phyloP scores from a whole-genome alignment of 2,113 vertebrate genomes.

The Vicugna pacos region DNA sequence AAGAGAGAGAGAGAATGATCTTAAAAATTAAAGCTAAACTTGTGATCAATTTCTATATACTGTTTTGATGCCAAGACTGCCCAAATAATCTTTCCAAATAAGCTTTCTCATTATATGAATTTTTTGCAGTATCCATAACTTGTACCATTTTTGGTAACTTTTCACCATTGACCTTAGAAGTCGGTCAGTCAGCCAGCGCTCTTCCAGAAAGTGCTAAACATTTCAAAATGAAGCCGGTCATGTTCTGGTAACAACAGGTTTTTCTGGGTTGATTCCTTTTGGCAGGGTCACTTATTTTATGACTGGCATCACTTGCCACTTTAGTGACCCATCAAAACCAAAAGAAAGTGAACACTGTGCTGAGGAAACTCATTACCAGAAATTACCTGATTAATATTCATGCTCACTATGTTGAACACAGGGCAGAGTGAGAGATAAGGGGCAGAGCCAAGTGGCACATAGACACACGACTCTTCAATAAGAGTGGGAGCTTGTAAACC shows the following conservation, averaged over 20 bases:
- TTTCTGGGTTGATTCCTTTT: conserved; percentile 34
- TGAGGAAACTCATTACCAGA: conserved; percentile 51
- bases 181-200: background rate
- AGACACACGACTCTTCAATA: background rate
- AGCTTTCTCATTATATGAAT: background rate
- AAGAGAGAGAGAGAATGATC: conserved; percentile 55
- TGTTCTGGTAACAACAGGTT: conserved; percentile 14
- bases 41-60: conserved; percentile 53
- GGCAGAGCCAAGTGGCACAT: background rate
- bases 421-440: background rate
- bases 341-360: conserved; percentile 45
- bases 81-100: conserved; percentile 22
- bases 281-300: conserved; percentile 52
- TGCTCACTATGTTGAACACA: background rate
- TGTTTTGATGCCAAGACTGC: background rate
- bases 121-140: background rate
- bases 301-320: conserved; percentile 7
- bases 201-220: background rate
- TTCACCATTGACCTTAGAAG: conserved; percentile 31
- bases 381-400: conserved; percentile 64
- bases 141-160: background rate
- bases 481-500: background rate
- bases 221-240: conserved; percentile 42
- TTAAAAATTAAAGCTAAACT: conserved; percentile 72
- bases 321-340: conserved; percentile 69